Evolutionary conservation across 2,888 invertebrate species (phyloP), one percentile per base, ranked within the genome.

Genomic region (Dryobota labecula): DNA sequence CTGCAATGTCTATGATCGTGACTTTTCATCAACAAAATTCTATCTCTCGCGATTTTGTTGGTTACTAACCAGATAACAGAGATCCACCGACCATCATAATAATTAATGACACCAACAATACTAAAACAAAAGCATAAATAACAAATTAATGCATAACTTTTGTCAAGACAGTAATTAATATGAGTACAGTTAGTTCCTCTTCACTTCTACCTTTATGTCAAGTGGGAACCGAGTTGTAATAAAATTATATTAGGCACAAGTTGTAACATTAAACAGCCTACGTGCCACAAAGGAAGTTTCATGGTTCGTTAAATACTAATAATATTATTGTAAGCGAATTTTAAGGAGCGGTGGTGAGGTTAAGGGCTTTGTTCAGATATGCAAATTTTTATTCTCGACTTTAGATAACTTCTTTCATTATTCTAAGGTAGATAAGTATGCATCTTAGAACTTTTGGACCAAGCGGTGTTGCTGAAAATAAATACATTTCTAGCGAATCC

Each of bases 221-320:
- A 70, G 62, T 70, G 79, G 53, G 75, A 78, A 82, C 51, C 33
- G 49, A 71, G 43, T 66, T 45, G 70, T 61, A 80, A 80, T 80
- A 82, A 78, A 82, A 72, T 67, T 77, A 79, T 73, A 62, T 66
- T 73, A 82, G 74, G 57, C 63, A 45, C 47, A 58, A 66, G 83
- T 82, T 62, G 45, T 82, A 61, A 78, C 43, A 65, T 62, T 68
- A 73, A 72, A 78, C 56, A 62, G 79, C 75, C 69, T 80, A 64
- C 73, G 69, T 80, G 67, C 20, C 68, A 78, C 74, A 58, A 82
- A 70, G 69, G 65, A 49, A 70, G 67, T 74, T 66, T 64, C 58
- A 78, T 62, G 70, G 74, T 72, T 58, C 57, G 43, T 82, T 82
- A 68, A 75, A 57, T 57, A 57, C 56, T 62, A 70, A 70, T 72